These are phyloP conservation scores for Sceliomorpha sp. DNA, from an alignment of 2,888 invertebrate species.

Conservation along the genomic window DNA sequence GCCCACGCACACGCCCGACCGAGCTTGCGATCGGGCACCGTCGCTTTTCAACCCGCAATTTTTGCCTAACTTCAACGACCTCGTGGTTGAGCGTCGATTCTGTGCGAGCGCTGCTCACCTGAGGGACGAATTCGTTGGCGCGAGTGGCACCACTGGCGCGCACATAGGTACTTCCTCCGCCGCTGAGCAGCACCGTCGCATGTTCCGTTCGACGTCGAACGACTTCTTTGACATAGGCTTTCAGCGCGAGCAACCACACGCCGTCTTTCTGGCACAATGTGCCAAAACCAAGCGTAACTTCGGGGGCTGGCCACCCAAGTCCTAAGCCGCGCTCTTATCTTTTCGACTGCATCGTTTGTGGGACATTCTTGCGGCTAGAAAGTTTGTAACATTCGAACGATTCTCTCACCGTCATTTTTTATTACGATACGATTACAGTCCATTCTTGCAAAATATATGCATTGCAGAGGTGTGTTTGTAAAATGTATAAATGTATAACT, in stretches of 20 bases:
- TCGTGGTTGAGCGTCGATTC: slow-evolving; percentile 64
- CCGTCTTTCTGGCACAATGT: slow-evolving; percentile 45
- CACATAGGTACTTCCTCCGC: slow-evolving; percentile 14
- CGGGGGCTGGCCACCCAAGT: slow-evolving; percentile 35
- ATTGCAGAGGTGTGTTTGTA: too few species aligned
- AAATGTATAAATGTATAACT: too few species aligned
- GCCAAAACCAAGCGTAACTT: slow-evolving; percentile 51
- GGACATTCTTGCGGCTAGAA: too few species aligned
- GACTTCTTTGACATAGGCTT: slow-evolving; percentile 60
- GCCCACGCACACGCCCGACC: slow-evolving; percentile 62
- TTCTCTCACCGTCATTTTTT: too few species aligned
- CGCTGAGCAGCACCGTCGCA: slow-evolving; percentile 48
- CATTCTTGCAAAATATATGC: too few species aligned
- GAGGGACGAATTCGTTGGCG: slow-evolving; percentile 53
- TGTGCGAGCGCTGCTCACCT: slow-evolving; percentile 46
- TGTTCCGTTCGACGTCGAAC: slow-evolving; percentile 49
- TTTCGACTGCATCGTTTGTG: too few species aligned
- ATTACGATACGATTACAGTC: too few species aligned
- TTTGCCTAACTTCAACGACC: slow-evolving; percentile 75
- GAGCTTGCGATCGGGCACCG: slow-evolving; percentile 61
- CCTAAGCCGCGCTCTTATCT: slow-evolving; percentile 28
- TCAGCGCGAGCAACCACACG: slow-evolving; percentile 38
- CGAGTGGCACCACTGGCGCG: slow-evolving; percentile 34
- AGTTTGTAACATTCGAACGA: too few species aligned
- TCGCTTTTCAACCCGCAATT: slow-evolving; percentile 76